Evolutionary conservation across 2,113 vertebrate species (phyloP), one percentile per base, ranked within the genome.

Genomic region (Ptychochromis oligacanthus): DNA sequence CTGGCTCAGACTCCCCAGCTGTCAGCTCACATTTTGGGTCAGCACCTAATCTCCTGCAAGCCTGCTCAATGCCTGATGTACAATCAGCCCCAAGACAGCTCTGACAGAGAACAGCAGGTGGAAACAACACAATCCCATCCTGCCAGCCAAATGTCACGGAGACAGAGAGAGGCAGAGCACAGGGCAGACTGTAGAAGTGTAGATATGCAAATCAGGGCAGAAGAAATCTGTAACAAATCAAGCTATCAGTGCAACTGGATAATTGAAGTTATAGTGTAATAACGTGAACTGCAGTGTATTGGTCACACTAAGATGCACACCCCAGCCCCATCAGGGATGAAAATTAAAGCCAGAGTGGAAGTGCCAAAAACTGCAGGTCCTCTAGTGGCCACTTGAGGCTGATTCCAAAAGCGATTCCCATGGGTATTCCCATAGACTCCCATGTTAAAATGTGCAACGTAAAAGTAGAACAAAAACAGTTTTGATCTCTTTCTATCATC

Each of bases 61-160:
- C 75, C 90, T 14, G 26, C 75, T 80, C 61, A 58, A 75, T 83
- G 86, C 79, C 83, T 58, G 67, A 84, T 75, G 79, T 62, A 85
- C 83, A 84, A 79, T 86, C 59, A 86, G 60, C 67, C 83, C 85
- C 77, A 80, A 86, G 49, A 75, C 85, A 64, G 43, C 75, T 60
- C 56, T 85, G 87, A 94, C 74, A 20, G 87, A 80, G 91, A 80
- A 75, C 83, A 82, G 78, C 93, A 94, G 93, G 86, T 94, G 93
- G 84, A 38, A 55, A 84, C 79, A 78, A 85, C 86, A 90, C 85
- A 81, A 62, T 75, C 85, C 82, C 85, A 24, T 18, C 46, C 86
- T 49, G 82, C 75, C 34, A 62, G 62, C 60, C 80, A 84, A 90
- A 89, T 87, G 85, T 78, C 77, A 88, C 24, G 40, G 31, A 36